phyloP scores from a whole-genome alignment of 2,888 invertebrate species.

The Helleia helle region DNA sequence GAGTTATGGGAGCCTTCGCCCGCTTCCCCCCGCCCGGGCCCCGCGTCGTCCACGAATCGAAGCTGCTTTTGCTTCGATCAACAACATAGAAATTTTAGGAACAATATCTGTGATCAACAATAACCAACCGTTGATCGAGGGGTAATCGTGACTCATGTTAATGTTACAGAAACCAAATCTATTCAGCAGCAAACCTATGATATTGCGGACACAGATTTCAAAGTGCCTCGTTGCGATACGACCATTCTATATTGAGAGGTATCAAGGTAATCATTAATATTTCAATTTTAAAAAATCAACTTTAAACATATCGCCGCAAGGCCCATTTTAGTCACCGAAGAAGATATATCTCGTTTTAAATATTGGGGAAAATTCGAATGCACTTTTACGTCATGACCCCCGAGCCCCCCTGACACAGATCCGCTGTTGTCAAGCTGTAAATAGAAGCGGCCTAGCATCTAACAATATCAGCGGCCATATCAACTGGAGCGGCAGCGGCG shows the following conservation, averaged over 20 bases:
- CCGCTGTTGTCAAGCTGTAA: constrained; percentile 48
- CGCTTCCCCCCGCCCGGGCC: too few relatives aligned
- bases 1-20: too few relatives aligned
- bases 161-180: constrained; percentile 13
- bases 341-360: constrained; percentile 25
- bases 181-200: constrained; percentile 14
- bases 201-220: too few relatives aligned
- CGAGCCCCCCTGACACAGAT: constrained; percentile 54
- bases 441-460: constrained; percentile 22
- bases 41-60: constrained; percentile 11
- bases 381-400: constrained; percentile 49
- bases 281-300: constrained; percentile 23
- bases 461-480: background rate
- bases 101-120: too few relatives aligned
- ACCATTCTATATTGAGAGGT: constrained; percentile 24
- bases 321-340: constrained; percentile 22
- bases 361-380: constrained; percentile 36
- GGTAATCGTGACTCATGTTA: constrained; percentile 23
- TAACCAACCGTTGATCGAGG: too few relatives aligned
- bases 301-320: constrained; percentile 20
- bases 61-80: constrained; percentile 26
- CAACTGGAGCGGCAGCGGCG: background rate
- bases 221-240: constrained; percentile 21
- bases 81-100: too few relatives aligned
- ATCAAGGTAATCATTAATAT: constrained; percentile 25